These are phyloP conservation scores for Harmothoe impar DNA, from an alignment of 2,888 invertebrate genomes.

Conservation along the genomic window DNA sequence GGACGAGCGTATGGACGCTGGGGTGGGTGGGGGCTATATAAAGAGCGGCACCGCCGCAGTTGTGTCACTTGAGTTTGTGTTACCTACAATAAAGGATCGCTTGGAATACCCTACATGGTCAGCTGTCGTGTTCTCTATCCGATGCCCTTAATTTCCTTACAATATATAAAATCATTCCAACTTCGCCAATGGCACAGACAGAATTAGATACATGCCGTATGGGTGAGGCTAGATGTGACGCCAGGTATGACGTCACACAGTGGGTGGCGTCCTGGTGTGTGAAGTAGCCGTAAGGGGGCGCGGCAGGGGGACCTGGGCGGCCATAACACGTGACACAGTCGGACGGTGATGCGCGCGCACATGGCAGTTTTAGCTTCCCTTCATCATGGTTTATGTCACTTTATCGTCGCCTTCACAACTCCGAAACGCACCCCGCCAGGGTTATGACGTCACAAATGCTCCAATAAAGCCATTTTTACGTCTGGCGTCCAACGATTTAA, in stretches of 20 bases:
- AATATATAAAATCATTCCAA: too few species aligned
- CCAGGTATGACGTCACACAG: constrained; percentile 3
- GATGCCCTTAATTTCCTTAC: too few species aligned
- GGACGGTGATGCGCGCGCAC: constrained; percentile 14
- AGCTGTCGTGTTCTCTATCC: too few species aligned
- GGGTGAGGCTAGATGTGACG: background rate
- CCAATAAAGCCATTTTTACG: constrained; percentile 61
- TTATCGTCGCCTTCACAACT: constrained; percentile 58
- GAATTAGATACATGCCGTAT: too few species aligned
- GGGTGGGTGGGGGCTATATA: too few species aligned
- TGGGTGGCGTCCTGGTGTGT: background rate
- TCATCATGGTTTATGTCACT: constrained; percentile 57
- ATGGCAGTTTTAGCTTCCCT: constrained; percentile 24
- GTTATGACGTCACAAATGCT: constrained; percentile 61
- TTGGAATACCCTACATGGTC: too few species aligned
- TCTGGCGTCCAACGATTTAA: constrained; percentile 16
- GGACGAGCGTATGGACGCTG: too few species aligned
- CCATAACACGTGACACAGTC: constrained; percentile 50
- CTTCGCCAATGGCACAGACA: too few species aligned
- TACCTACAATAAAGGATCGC: too few species aligned
- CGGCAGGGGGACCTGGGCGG: background rate
- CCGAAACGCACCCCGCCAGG: constrained; percentile 3
- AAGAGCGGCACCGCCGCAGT: too few species aligned
- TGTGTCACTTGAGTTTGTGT: too few species aligned
- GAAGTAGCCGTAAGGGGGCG: constrained; percentile 35